Conservation (phyloP, 2,113 vertebrate species). For the Melanerpes formicivorus region DNA sequence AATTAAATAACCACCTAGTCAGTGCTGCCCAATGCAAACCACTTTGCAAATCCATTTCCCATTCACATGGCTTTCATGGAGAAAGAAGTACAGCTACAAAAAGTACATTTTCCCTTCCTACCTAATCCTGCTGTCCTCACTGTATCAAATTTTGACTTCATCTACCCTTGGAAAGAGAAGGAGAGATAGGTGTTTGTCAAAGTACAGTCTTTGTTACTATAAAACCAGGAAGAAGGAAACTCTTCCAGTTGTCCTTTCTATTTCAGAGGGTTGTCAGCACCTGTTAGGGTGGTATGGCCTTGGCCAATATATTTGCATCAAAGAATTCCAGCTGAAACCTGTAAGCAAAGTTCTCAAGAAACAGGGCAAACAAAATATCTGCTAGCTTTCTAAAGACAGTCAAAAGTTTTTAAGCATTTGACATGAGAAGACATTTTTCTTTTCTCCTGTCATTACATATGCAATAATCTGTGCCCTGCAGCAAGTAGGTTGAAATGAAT, state of each 20-base stretch:
- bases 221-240: neutral
- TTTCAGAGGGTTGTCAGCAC: neutral
- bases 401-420: neutral
- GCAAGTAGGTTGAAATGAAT: constrained; percentile 11
- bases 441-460: neutral
- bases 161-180: neutral
- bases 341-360: neutral
- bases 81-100: neutral
- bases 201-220: neutral
- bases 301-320: neutral
- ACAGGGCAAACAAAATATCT: neutral
- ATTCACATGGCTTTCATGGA: rapidly evolving
- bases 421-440: neutral
- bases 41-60: neutral
- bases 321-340: neutral
- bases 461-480: neutral
- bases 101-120: neutral
- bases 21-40: neutral
- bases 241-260: neutral
- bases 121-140: neutral
- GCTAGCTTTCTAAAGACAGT: neutral
- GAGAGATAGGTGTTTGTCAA: neutral
- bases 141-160: neutral
- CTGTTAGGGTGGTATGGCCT: neutral
- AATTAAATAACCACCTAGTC: neutral